Conservation (phyloP, 2,888 invertebrate genomes). For the Erpobdella octoculata region DNA sequence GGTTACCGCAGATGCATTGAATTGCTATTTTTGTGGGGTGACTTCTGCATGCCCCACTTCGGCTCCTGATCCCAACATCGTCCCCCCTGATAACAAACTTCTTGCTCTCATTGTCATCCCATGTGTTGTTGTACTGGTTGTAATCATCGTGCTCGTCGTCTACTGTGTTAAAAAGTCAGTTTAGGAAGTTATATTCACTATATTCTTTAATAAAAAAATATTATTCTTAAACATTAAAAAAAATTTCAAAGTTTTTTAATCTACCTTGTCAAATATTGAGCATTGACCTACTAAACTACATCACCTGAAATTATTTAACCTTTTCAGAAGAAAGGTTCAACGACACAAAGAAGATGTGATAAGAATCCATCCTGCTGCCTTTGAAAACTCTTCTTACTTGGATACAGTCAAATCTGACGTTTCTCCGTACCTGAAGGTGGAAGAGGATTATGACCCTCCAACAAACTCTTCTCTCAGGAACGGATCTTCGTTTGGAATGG, state of each 20-base stretch:
- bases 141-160: not conserved
- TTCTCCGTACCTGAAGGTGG: no score
- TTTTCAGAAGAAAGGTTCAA: no score
- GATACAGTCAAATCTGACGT: no score
- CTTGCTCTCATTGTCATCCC: slow-evolving; percentile 13
- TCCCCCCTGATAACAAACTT: no score
- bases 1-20: no score
- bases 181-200: not conserved
- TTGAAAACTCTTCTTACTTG: not conserved
- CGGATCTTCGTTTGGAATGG: no score
- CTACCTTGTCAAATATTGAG: no score
- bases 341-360: not conserved
- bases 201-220: not conserved
- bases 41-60: not conserved
- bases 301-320: no score
- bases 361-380: not conserved
- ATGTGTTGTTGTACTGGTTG: not conserved
- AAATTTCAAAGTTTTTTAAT: no score
- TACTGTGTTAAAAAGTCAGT: not conserved
- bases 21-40: no score
- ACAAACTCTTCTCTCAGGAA: not conserved
- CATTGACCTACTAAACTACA: no score
- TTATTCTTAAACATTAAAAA: not conserved
- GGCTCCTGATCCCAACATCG: not conserved
- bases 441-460: no score